phyloP scores from a whole-genome alignment of 2,797 vertebrate genomes.

The Hybognathus amarus region DNA sequence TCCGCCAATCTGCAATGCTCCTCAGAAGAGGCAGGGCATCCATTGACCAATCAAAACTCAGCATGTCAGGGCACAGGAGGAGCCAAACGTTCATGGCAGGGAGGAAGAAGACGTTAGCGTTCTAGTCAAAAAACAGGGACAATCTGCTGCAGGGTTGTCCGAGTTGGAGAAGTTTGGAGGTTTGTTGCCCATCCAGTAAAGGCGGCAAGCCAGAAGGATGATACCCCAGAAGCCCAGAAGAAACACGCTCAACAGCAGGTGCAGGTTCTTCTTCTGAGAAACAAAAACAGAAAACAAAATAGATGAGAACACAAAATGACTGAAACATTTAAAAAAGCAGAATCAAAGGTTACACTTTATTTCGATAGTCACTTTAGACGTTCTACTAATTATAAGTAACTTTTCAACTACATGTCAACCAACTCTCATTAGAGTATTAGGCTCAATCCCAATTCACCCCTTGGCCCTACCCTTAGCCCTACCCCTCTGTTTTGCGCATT shows the following conservation, averaged over 20 bases:
- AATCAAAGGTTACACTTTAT: conserved; percentile 30
- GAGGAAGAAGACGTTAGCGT: conserved; percentile 88
- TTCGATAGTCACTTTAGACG: no score
- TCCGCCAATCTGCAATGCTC: conserved; percentile 88
- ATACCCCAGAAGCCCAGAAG: conserved; percentile 89
- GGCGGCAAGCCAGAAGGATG: conserved; percentile 85
- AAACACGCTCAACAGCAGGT: conserved; percentile 86
- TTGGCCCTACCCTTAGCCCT: no score
- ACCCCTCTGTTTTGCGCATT: no score
- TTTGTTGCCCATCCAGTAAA: conserved; percentile 99
- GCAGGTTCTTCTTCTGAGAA: conserved; percentile 87
- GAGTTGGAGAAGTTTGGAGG: conserved; percentile 99
- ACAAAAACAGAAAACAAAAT: conserved; percentile 58
- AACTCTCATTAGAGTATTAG: no score
- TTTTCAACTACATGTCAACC: no score
- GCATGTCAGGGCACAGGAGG: conserved; percentile 91
- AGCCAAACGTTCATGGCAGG: conserved; percentile 94
- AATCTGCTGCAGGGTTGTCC: conserved; percentile 97
- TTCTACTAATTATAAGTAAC: no score
- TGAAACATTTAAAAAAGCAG: neutral
- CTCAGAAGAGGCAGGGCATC: conserved; percentile 93
- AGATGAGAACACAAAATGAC: neutral
- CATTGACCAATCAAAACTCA: conserved; percentile 99
- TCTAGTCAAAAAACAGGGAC: conserved; percentile 86
- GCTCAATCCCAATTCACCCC: no score